Conservation (phyloP, 2,113 vertebrate genomes). For the Paracyprichromis sp. region DNA sequence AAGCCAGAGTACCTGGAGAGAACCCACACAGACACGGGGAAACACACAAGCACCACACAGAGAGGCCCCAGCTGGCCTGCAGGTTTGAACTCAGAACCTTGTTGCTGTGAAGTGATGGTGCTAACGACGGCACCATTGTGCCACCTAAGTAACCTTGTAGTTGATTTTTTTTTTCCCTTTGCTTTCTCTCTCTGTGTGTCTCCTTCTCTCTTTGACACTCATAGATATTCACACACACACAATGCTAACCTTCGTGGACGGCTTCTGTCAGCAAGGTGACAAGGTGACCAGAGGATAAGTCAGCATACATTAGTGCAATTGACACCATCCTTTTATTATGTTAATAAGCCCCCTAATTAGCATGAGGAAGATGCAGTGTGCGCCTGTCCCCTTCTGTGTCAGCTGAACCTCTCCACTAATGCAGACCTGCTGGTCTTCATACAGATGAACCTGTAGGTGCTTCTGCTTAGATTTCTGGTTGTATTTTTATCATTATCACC, state of each 20-base stretch:
- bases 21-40: not conserved
- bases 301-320: conserved; percentile 25
- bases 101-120: not conserved
- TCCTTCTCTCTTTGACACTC: not conserved
- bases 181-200: not conserved
- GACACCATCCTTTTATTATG: conserved; percentile 51
- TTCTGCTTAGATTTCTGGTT: not conserved
- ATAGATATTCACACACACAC: not conserved
- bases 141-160: not conserved
- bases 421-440: not conserved
- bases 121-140: not conserved
- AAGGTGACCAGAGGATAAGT: conserved; percentile 30
- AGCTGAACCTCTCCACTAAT: not conserved
- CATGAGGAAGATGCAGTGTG: not conserved
- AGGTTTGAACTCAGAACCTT: not conserved
- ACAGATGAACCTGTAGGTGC: not conserved
- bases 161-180: not conserved
- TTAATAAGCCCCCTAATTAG: conserved; percentile 43
- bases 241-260: not conserved
- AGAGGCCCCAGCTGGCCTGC: not conserved
- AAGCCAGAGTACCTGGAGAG: not conserved
- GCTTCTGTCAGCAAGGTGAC: conserved; percentile 44
- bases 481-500: not conserved
- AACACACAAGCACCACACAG: not conserved
- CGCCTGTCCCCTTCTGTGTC: not conserved